Evolutionary conservation across 2,797 vertebrate species (phyloP).

Genomic region (Malurus splendens): DNA sequence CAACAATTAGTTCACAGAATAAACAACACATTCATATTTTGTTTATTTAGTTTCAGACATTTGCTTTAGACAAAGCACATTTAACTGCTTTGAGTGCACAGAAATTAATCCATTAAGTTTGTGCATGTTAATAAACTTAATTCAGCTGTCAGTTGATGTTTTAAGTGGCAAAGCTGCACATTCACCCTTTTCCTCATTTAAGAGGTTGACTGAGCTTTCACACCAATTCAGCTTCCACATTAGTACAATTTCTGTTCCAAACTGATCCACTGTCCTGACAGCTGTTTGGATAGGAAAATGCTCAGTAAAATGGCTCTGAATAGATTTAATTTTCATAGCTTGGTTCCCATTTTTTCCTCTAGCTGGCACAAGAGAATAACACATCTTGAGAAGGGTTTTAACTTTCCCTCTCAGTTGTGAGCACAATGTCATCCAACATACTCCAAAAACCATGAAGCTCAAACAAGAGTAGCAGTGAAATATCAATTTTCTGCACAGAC

Average conservation of each 20-base stretch:
- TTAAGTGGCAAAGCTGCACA: neutral
- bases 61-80: neutral
- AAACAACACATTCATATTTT: neutral
- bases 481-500: neutral
- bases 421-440: rapidly evolving
- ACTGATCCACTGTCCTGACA: neutral
- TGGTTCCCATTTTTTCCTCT: neutral
- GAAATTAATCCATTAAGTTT: neutral
- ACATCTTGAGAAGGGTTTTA: neutral
- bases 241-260: neutral
- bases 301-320: neutral
- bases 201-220: neutral
- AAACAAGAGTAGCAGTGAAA: neutral
- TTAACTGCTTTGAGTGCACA: neutral
- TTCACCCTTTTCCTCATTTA: neutral
- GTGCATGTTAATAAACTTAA: neutral
- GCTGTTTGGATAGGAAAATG: neutral
- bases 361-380: neutral
- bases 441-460: neutral
- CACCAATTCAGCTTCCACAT: neutral
- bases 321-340: neutral
- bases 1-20: neutral
- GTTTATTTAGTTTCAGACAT: neutral
- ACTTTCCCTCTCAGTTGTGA: neutral
- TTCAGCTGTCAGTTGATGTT: neutral